Evolutionary conservation across 64 coral and sea anemone species (phyloP).

Genomic region (Stichodactyla mertensii): DNA sequence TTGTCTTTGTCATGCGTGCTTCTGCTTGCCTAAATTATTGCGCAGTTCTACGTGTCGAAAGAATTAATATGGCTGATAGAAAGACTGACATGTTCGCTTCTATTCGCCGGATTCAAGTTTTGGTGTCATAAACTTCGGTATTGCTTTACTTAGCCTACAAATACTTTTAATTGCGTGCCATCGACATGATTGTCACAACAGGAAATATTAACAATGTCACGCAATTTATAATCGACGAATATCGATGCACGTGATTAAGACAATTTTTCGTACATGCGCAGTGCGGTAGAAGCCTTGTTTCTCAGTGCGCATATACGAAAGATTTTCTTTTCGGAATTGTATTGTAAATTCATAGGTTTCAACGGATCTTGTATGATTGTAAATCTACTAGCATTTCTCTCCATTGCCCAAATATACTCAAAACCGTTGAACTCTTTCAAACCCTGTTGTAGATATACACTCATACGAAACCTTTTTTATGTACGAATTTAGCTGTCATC

Average conservation of each 20-base stretch:
- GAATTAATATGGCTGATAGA: slow-evolving; percentile 10
- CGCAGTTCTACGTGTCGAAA: not conserved
- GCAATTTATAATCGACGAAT: not conserved
- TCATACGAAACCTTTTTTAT: not conserved
- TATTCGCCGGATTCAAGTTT: not conserved
- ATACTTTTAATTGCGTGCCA: not conserved
- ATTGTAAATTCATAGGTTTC: not conserved
- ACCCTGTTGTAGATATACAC: slow-evolving; percentile 6
- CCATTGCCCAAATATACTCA: not conserved
- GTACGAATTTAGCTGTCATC: not conserved
- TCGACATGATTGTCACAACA: not conserved
- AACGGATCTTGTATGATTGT: slow-evolving; percentile 11
- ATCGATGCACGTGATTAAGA: not conserved
- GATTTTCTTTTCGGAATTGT: not conserved
- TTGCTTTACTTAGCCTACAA: too few relatives aligned
- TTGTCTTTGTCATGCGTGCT: slow-evolving; percentile 8
- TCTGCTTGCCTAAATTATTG: slow-evolving; percentile 5
- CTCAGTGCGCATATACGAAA: not conserved
- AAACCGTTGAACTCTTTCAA: not conserved
- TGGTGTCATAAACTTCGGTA: not conserved
- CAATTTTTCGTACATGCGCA: not conserved
- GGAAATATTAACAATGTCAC: not conserved
- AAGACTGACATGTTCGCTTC: not conserved
- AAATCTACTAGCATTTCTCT: not conserved
- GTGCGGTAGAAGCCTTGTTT: not conserved